Conservation (phyloP, 2,797 vertebrate species). For the Adelosebastes latens region DNA sequence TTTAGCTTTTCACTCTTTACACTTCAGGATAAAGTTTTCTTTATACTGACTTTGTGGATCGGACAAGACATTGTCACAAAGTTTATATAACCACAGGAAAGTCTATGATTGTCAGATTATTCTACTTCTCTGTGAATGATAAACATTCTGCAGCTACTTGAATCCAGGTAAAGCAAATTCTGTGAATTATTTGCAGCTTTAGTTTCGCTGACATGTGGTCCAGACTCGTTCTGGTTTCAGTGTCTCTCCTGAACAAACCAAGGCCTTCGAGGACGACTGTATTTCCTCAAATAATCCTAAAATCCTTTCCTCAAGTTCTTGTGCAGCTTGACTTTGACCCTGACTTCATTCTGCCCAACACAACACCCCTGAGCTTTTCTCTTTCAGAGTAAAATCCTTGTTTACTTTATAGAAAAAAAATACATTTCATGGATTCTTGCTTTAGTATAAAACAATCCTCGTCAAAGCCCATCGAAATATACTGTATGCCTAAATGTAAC, state of each 20-base stretch:
- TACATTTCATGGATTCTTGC: conserved; percentile 38
- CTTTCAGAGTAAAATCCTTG: conserved; percentile 30
- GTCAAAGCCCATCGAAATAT: conserved; percentile 7
- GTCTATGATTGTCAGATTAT: conserved; percentile 37
- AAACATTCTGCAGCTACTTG: conserved; percentile 5
- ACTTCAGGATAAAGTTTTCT: background rate
- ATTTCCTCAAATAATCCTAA: conserved; percentile 27
- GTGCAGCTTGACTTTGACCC: conserved; percentile 28
- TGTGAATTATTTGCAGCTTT: conserved; percentile 18
- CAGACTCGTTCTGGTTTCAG: conserved; percentile 16
- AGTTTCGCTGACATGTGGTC: conserved; percentile 11
- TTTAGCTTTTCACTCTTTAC: background rate
- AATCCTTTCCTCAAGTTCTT: conserved; percentile 31
- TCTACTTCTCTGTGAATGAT: background rate
- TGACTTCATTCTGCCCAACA: conserved; percentile 18
- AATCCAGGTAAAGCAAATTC: conserved; percentile 10
- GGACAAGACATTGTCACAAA: background rate
- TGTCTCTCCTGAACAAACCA: conserved; percentile 9
- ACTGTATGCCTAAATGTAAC: background rate
- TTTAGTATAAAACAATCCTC: conserved; percentile 41
- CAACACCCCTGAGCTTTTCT: conserved; percentile 39
- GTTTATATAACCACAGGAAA: background rate
- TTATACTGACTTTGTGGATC: background rate
- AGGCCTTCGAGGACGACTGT: conserved; percentile 23
- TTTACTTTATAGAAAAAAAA: conserved; percentile 49